These are phyloP conservation scores for Dryobota labecula DNA, from an alignment of 2,888 invertebrate genomes.

Conservation along the genomic window DNA sequence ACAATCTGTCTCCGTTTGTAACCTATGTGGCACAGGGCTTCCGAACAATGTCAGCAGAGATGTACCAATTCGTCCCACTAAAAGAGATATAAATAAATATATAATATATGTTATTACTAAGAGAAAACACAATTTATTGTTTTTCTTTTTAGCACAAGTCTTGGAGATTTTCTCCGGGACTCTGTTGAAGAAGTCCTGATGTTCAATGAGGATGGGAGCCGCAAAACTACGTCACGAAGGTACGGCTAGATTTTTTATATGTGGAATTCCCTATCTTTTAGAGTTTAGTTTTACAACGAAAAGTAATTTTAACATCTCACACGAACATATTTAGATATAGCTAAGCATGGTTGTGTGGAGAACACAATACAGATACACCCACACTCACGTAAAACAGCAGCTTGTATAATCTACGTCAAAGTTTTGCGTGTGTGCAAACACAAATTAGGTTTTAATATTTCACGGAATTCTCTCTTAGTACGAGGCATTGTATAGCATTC, in stretches of 20 bases:
- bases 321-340: not conserved
- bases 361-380: constrained; percentile 11
- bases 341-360: not conserved
- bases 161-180: not conserved
- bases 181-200: not conserved
- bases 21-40: not conserved
- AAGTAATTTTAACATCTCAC: not conserved
- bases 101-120: no score
- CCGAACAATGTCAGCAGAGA: not conserved
- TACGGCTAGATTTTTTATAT: not conserved
- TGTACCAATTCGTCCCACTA: no score
- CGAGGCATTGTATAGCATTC: constrained; percentile 45
- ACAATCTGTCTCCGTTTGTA: not conserved
- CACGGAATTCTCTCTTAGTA: constrained; percentile 53
- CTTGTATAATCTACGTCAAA: constrained; percentile 14
- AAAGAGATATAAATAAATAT: no score
- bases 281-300: not conserved
- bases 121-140: not conserved
- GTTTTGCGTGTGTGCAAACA: constrained; percentile 44
- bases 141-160: not conserved
- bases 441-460: constrained; percentile 76
- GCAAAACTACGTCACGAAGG: not conserved
- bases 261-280: not conserved
- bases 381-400: constrained; percentile 1
- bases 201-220: not conserved